Conservation (phyloP, 2,797 vertebrate genomes). For the Eulemur rubriventer region DNA sequence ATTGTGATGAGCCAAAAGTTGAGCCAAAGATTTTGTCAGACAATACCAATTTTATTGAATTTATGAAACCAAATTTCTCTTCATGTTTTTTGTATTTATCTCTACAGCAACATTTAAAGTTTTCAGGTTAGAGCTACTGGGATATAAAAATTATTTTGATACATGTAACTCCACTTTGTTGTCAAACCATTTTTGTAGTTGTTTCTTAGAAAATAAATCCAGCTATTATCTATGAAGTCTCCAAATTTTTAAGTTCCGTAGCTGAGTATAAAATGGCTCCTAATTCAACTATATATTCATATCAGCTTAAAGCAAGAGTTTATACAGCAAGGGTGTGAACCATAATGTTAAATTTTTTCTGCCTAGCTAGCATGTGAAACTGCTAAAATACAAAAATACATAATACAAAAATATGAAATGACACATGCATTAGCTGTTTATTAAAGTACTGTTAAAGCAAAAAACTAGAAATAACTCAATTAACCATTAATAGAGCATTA, state of each 20-base stretch:
- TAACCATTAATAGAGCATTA: not conserved
- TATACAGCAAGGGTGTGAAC: not conserved
- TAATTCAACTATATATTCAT: not conserved
- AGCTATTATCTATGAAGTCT: not conserved
- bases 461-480: not conserved
- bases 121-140: not conserved
- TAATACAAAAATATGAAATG: not conserved
- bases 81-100: not conserved
- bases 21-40: not conserved
- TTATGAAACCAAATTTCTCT: not conserved
- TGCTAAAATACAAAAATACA: not conserved
- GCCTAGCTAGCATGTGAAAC: not conserved
- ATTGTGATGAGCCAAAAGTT: not conserved
- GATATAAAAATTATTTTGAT: not conserved
- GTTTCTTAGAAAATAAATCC: not conserved
- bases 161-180: not conserved
- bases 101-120: not conserved
- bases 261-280: not conserved
- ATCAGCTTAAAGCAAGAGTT: not conserved
- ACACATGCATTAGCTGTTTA: not conserved
- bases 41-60: not conserved
- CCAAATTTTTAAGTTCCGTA: not conserved
- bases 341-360: not conserved
- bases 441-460: constrained; percentile 14
- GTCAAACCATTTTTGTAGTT: not conserved